Evolutionary conservation across 1,140 invertebrate species (phyloP), one percentile per base, ranked within the genome.

Genomic region (Scaptomyza graminum): DNA sequence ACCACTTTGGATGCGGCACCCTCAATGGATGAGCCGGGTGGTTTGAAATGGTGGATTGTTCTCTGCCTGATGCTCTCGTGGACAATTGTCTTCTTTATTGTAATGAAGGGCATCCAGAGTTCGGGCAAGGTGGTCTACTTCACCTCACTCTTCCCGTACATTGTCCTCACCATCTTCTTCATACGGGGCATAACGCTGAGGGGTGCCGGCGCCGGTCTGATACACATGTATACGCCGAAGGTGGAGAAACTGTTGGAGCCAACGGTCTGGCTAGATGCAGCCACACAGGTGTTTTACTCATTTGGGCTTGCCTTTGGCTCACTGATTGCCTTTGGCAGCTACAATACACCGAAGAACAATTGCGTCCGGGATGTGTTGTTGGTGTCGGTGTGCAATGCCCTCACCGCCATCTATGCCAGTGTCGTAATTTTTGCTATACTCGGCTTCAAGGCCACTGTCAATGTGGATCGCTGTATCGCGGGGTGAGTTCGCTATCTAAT

Each of bases 91-190:
- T 99, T 98, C 93, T 96, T 98, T 90, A 99, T 98, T 90, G 97
- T 99, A 3, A 98, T 98, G 97, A 98, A 98, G 92, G 98, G 98
- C 47, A 99, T 99, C 73, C 98, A 99, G 92, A 98, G 97, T 76
- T 98, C 97, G 69, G 98, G 98, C 90, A 99, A 99, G 94, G 98
- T 98, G 70, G 97, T 98, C 25, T 99, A 99, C 90, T 98, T 99
- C 92, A 99, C 98, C 16, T 98, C 98, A 4, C 94, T 98, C 77
- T 99, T 99, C 91, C 98, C 98, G 2, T 99, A 99, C 92, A 92
- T 97, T 49, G 98, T 99, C 55, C 94, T 99, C 47, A 97, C 97
- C 3, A 98, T 99, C 83, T 98, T 99, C 93, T 97, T 99, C 92
- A 95, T 98, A 61, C 94, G 97, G 55, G 97, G 97, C 3, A 95